phyloP scores from a whole-genome alignment of 2,113 vertebrate genomes.

The Tragulus kanchil region DNA sequence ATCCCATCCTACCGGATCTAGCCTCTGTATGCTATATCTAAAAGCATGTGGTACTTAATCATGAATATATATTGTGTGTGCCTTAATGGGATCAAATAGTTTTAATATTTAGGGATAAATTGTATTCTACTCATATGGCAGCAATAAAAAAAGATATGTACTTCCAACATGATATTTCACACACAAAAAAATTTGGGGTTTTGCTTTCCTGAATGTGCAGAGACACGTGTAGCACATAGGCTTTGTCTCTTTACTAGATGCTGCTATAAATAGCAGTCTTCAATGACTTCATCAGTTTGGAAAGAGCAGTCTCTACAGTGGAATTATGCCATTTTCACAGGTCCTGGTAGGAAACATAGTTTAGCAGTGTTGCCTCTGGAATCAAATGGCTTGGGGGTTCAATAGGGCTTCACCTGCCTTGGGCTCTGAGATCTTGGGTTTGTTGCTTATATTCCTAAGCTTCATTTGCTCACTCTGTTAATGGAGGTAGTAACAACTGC shows the following conservation, averaged over 20 bases:
- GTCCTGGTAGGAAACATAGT: too few species aligned
- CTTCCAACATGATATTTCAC: not conserved
- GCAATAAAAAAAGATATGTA: not conserved
- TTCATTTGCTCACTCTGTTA: not conserved
- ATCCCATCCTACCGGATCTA: not conserved
- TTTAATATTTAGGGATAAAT: not conserved
- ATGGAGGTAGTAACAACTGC: not conserved
- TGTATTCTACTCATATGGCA: not conserved
- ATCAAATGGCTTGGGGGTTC: not conserved
- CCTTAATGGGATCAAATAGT: not conserved
- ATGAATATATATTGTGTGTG: not conserved
- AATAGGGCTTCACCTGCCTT: not conserved
- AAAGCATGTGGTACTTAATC: not conserved
- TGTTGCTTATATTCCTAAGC: not conserved
- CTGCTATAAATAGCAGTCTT: not conserved
- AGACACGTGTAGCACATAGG: not conserved
- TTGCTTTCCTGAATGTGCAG: not conserved
- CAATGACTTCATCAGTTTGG: not conserved
- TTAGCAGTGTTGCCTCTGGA: not conserved
- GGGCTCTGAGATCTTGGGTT: not conserved
- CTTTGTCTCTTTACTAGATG: not conserved
- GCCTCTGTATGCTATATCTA: not conserved
- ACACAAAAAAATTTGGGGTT: not conserved
- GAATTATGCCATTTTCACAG: too few species aligned
- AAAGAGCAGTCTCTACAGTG: not conserved